Base-by-base conservation (phyloP, 35 echinoderm and acorn worm species). In the Ophiothrix spiculata region DNA sequence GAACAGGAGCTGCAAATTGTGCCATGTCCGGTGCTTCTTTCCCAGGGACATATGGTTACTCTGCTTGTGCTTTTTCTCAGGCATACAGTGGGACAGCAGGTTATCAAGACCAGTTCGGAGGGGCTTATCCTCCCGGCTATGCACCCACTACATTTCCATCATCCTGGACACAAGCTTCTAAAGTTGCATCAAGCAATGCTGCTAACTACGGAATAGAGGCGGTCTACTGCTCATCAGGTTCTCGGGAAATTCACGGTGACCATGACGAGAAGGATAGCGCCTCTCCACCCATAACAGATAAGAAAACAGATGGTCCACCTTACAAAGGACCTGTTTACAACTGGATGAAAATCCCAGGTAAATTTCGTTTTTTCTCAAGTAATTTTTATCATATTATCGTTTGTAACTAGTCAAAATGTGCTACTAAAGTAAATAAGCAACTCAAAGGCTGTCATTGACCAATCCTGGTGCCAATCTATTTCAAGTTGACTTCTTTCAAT, bases 281-380 rank as follows among this genome's bases (percentile, higher is more conserved):
- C 8, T 60, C 31, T 1, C 54, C 54, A 36, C 31, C 81, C 14
- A 31, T 33, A 31, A 42, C 54, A 84, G 81, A 84, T 33, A 84
- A 84, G 63, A 84, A 63, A 35, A 0, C 81, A 6, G 94, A 97
- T 17, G 80, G 80, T 25, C 87, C 69, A 25, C 76, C 82, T 32
- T 97, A 97, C 69, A 99, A 99, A 86, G 92, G 92, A 34, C 96
- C 96, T 21, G 96, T 99, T 8, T 99, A 94, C 39, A 91, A 88
- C 77, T 99, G 96, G 96, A 99, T 99, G 96, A 99, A 99, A 92
- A 93, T 99, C 41, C 96, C 96, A 89, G 96, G 96, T 99, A 89
- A 90, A 92, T 23, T 25, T 25, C 21, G 45, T 54, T 54, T 8
- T 54, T 54, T 54, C 45, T 21, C 45, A 54, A 54, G 45, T 54